Percentiles rank a stretch among this genome's conserved stretches.
Conservation (phyloP, 2,113 vertebrate genomes). For the Labeo rohita region DNA sequence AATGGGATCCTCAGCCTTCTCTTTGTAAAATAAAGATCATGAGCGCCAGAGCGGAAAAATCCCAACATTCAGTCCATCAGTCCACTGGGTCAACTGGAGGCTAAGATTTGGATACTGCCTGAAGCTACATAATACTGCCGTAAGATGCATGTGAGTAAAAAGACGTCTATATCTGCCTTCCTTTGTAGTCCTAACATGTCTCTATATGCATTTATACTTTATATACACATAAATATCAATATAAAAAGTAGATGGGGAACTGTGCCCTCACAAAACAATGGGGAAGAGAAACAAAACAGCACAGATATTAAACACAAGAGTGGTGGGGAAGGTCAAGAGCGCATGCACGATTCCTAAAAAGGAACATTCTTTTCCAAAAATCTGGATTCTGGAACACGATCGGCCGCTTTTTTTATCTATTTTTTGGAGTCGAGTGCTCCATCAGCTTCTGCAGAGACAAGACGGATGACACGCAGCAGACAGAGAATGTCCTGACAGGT, state of each 20-base stretch:
- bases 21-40: conserved; percentile 67
- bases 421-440: conserved; percentile 31
- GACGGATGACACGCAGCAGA: conserved; percentile 55
- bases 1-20: conserved; percentile 67
- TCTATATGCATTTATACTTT: conserved; percentile 60
- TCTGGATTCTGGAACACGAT: conserved; percentile 27
- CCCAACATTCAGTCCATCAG: conserved; percentile 51
- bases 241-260: conserved; percentile 55
- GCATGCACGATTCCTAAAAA: conserved; percentile 58
- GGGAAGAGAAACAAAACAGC: conserved; percentile 29
- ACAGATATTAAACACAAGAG: conserved; percentile 16
- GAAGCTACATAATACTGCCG: conserved; percentile 79
- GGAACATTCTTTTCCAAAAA: conserved; percentile 48
- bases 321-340: background rate
- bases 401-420: conserved; percentile 19
- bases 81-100: conserved; percentile 47
- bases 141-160: conserved; percentile 65
- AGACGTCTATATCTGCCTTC: conserved; percentile 60
- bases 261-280: conserved; percentile 57
- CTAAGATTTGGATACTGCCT: conserved; percentile 43
- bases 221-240: conserved; percentile 63
- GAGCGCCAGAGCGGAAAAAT: conserved; percentile 57
- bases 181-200: conserved; percentile 56
- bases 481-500: conserved; percentile 58
- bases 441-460: conserved; percentile 41